These are phyloP conservation scores for Meriones unguiculatus DNA, from an alignment of 2,113 vertebrate genomes.

Conservation along the genomic window DNA sequence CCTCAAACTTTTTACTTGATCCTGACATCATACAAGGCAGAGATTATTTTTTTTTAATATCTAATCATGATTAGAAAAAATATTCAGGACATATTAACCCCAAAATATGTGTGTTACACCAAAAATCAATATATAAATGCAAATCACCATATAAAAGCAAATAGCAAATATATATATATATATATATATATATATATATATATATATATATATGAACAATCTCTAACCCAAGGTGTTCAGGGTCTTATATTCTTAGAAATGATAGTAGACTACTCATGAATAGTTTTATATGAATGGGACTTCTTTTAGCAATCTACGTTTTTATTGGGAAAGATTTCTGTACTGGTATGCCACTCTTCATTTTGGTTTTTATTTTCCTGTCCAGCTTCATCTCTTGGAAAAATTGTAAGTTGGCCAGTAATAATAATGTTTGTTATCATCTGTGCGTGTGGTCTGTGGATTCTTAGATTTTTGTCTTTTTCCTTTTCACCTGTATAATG, in stretches of 20 bases:
- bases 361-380: background rate
- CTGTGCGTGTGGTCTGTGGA: background rate
- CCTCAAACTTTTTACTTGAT: background rate
- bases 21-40: background rate
- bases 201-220: background rate
- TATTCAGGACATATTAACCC: background rate
- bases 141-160: too few relatives aligned
- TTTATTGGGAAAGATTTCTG: background rate
- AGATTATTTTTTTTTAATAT: slow-evolving; percentile 23
- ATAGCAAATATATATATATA: too few relatives aligned
- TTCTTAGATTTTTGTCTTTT: slow-evolving; percentile 19
- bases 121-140: background rate
- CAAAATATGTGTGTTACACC: background rate
- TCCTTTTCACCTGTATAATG: background rate
- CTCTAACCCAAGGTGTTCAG: background rate
- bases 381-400: background rate
- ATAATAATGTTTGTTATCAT: background rate
- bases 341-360: background rate
- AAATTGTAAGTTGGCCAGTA: background rate
- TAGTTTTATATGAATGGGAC: background rate
- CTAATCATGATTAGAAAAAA: background rate
- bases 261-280: background rate
- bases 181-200: background rate
- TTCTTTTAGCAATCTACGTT: background rate
- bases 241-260: background rate